phyloP scores from a whole-genome alignment of 2,797 vertebrate genomes.

The Lates japonicus region DNA sequence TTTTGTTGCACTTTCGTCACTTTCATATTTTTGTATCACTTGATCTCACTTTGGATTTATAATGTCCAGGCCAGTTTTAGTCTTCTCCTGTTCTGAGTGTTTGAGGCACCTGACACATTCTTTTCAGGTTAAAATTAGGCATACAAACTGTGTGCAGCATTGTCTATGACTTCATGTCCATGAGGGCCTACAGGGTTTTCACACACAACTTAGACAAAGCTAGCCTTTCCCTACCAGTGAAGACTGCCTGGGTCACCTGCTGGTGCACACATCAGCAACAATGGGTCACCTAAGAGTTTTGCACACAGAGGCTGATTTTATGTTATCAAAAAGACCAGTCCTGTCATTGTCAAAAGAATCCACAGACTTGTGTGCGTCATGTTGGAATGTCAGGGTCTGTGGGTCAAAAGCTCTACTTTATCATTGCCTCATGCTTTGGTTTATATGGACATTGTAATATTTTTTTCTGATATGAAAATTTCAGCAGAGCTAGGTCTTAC shows the following conservation, averaged over 20 bases:
- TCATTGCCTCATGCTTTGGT: neutral
- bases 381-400: neutral
- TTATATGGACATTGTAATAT: neutral
- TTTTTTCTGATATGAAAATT: no score
- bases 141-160: conserved; percentile 15
- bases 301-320: neutral
- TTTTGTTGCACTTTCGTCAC: no score
- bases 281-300: neutral
- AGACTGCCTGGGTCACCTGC: neutral
- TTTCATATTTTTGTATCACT: no score
- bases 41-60: no score
- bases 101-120: neutral
- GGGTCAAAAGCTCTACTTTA: no score
- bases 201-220: neutral
- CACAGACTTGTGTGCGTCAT: no score
- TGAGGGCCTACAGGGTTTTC: neutral
- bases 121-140: conserved; percentile 29
- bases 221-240: neutral
- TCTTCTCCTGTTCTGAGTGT: neutral
- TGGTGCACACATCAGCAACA: neutral
- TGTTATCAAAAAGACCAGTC: neutral
- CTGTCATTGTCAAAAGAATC: no score
- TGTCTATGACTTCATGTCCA: conserved; percentile 4
- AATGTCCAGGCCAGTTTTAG: no score
- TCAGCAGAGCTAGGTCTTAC: neutral